Evolutionary conservation across 1,140 invertebrate genomes (phyloP).

Genomic region (Sitodiplosis mosellana): DNA sequence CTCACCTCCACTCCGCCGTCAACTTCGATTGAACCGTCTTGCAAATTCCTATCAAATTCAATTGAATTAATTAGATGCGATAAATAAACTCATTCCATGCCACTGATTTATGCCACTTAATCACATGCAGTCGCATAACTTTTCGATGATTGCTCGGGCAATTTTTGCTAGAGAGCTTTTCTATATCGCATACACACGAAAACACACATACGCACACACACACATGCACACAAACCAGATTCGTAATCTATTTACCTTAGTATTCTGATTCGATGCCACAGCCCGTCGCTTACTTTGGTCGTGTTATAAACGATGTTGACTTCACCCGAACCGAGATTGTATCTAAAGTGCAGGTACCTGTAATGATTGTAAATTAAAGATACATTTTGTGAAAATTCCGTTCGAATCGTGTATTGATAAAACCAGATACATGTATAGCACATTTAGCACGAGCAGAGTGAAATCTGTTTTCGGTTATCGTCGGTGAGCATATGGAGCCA

Average conservation of each 20-base stretch:
- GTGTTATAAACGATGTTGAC: conserved; percentile 65
- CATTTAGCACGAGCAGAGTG: too few relatives aligned
- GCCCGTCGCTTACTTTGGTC: conserved; percentile 74
- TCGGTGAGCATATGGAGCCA: too few relatives aligned
- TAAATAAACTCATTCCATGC: not conserved
- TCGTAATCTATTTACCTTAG: conserved; percentile 56
- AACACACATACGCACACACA: too few relatives aligned
- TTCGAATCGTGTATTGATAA: too few relatives aligned
- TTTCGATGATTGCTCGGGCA: too few relatives aligned
- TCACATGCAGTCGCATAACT: not conserved
- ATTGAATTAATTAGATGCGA: conserved; percentile 1
- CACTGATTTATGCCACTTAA: not conserved
- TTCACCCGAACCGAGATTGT: conserved; percentile 60
- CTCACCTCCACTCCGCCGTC: conserved; percentile 63
- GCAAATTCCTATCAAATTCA: conserved; percentile 46
- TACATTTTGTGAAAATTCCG: too few relatives aligned
- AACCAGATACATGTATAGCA: too few relatives aligned
- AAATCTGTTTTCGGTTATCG: too few relatives aligned
- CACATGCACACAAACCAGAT: too few relatives aligned
- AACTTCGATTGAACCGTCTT: conserved; percentile 66
- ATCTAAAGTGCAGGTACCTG: conserved; percentile 31
- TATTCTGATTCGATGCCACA: conserved; percentile 77
- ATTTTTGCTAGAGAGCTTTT: too few relatives aligned
- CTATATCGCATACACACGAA: too few relatives aligned
- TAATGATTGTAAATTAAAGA: conserved; percentile 9